Evolutionary conservation across 2,888 invertebrate species (phyloP).

Genomic region (Zootermopsis nevadensis): DNA sequence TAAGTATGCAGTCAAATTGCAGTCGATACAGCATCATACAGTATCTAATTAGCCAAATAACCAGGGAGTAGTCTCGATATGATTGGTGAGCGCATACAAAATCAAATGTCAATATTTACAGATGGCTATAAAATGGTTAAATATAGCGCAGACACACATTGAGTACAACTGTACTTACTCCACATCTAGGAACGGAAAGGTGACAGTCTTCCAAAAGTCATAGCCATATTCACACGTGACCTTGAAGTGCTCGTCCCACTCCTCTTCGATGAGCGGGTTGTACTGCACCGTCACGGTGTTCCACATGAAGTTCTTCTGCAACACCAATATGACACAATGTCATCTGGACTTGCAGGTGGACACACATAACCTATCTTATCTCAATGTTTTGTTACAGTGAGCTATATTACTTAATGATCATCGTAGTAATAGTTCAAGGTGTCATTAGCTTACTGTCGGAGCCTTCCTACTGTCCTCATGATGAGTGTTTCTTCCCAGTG

Average conservation of each 20-base stretch:
- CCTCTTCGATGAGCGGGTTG: constrained; percentile 92
- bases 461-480: constrained; percentile 86
- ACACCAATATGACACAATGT: constrained; percentile 71
- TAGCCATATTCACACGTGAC: constrained; percentile 96
- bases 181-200: constrained; percentile 93
- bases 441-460: constrained; percentile 83
- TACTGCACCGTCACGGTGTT: constrained; percentile 96
- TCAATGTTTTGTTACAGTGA: too few species aligned
- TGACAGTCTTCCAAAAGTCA: constrained; percentile 96
- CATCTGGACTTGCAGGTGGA: constrained; percentile 63
- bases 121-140: neutral
- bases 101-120: too few species aligned
- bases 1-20: too few species aligned
- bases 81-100: too few species aligned
- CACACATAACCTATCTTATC: too few species aligned
- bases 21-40: too few species aligned
- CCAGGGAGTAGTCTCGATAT: too few species aligned
- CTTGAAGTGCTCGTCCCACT: constrained; percentile 94
- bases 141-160: neutral
- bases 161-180: constrained; percentile 76
- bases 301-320: constrained; percentile 95
- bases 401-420: too few species aligned
- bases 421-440: too few species aligned
- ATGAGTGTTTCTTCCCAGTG: constrained; percentile 87
- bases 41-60: too few species aligned